Conservation (phyloP, 2,888 invertebrate genomes). For the Pristionchus exspectatus region DNA sequence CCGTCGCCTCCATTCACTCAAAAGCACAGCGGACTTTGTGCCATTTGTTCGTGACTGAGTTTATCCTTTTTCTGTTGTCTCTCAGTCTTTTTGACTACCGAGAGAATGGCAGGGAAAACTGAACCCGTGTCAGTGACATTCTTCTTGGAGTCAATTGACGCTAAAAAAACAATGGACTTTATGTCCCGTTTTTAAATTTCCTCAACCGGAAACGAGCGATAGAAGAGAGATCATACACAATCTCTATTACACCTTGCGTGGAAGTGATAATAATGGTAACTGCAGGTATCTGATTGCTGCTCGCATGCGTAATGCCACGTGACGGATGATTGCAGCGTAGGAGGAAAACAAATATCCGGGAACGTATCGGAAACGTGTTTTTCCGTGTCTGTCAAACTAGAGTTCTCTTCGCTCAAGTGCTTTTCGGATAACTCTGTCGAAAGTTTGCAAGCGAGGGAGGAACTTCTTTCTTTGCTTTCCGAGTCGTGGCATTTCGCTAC, state of each 20-base stretch:
- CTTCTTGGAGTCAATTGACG: too few relatives aligned
- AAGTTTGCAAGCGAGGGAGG: neutral
- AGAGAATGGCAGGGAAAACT: too few relatives aligned
- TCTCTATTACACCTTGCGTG: neutral
- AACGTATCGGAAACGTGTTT: neutral
- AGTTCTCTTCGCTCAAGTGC: neutral
- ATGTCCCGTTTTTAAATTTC: neutral
- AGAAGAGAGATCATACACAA: neutral
- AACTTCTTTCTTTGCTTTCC: neutral
- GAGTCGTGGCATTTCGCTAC: neutral
- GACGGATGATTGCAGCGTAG: neutral
- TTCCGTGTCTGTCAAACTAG: neutral
- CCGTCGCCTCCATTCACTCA: neutral
- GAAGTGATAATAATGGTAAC: neutral
- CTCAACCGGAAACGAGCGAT: neutral
- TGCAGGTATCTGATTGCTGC: neutral
- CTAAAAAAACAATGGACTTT: too few relatives aligned
- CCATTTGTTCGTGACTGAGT: neutral
- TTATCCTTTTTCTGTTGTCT: too few relatives aligned
- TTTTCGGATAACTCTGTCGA: neutral
- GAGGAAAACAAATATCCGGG: neutral
- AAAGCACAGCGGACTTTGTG: neutral
- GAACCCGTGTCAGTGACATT: too few relatives aligned
- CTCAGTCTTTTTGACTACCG: too few relatives aligned
- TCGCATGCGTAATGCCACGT: neutral